A percentile compares a stretch with the other conserved stretches of the same genome.
Conservation (phyloP, 2,113 vertebrate genomes). For the Sebastes schlegelii region DNA sequence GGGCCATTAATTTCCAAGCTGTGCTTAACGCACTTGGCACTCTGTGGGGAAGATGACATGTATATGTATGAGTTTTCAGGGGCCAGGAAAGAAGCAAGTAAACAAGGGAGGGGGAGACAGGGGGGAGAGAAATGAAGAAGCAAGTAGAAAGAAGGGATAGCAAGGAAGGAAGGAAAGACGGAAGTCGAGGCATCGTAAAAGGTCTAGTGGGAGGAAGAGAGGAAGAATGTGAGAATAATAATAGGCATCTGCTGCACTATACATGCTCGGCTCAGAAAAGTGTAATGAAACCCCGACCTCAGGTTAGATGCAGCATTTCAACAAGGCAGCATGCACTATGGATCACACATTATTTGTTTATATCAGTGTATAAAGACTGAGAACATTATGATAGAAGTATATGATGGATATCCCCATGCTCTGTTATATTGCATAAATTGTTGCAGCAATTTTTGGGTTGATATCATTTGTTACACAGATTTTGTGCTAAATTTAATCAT, state of each 20-base stretch:
- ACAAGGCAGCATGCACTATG: neutral
- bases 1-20: slow-evolving; percentile 70
- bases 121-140: slow-evolving; percentile 12
- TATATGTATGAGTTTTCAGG: slow-evolving; percentile 63
- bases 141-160: neutral
- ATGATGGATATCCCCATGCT: too few relatives aligned
- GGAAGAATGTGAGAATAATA: slow-evolving; percentile 21
- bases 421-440: too few relatives aligned
- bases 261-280: neutral
- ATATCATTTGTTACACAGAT: too few relatives aligned
- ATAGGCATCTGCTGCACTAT: slow-evolving; percentile 2
- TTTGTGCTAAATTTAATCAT: too few relatives aligned
- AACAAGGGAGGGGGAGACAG: neutral
- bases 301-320: slow-evolving; percentile 5
- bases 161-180: neutral
- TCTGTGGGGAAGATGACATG: slow-evolving; percentile 48
- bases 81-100: slow-evolving; percentile 11
- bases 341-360: neutral
- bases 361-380: too few relatives aligned
- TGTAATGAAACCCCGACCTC: neutral
- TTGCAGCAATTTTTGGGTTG: too few relatives aligned
- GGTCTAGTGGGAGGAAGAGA: slow-evolving; percentile 18
- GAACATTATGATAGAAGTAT: too few relatives aligned
- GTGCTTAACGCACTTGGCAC: slow-evolving; percentile 51
- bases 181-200: slow-evolving; percentile 1